Conservation (phyloP, 2,797 vertebrate species). For the Crenuchus spilurus region DNA sequence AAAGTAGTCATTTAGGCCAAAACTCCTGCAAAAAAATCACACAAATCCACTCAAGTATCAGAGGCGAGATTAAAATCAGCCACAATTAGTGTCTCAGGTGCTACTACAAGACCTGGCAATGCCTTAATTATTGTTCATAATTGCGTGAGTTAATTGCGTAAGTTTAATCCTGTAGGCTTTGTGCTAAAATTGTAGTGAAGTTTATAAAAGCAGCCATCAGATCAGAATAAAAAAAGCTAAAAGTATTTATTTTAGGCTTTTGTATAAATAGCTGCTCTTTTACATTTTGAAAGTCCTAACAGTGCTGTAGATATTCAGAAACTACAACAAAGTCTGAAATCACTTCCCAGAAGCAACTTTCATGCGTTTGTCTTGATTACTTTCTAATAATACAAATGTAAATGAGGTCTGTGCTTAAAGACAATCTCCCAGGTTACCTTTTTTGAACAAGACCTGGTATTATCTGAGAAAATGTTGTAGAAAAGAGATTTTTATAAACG, state of each 20-base stretch:
- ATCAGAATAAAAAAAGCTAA: no score
- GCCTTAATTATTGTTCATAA: slow-evolving; percentile 30
- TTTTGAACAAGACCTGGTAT: no score
- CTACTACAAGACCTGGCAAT: background rate
- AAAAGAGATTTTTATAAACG: background rate
- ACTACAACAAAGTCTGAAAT: background rate
- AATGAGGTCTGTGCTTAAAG: background rate
- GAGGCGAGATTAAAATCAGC: slow-evolving; percentile 4
- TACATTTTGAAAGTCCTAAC: background rate
- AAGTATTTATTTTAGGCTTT: no score
- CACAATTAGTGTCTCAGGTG: slow-evolving; percentile 4
- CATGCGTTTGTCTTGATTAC: background rate
- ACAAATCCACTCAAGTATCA: background rate
- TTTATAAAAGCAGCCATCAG: background rate
- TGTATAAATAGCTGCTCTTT: background rate
- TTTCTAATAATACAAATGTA: background rate
- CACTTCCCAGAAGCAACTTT: background rate
- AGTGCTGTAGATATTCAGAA: background rate
- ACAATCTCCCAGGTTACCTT: background rate
- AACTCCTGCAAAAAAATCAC: no score
- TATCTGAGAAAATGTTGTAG: background rate
- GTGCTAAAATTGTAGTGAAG: background rate
- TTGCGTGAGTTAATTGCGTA: background rate
- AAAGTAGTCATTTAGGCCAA: no score
- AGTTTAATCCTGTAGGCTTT: no score